phyloP scores from a whole-genome alignment of 2,113 vertebrate genomes.

The Rhizomys pruinosus region DNA sequence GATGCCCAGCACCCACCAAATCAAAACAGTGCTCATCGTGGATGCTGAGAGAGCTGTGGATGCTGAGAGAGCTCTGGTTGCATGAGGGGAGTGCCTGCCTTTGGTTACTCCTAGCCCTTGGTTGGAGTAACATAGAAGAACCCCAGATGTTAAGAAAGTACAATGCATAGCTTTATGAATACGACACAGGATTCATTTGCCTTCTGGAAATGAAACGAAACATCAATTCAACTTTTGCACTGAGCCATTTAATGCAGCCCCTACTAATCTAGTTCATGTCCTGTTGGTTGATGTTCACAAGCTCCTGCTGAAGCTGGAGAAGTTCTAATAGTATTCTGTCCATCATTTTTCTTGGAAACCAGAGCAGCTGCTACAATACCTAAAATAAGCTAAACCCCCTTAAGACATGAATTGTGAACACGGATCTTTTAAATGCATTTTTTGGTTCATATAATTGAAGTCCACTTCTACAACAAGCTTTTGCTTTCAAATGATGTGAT shows the following conservation, averaged over 20 bases:
- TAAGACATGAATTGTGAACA: constrained; percentile 61
- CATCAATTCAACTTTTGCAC: constrained; percentile 20
- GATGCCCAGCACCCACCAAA: background rate
- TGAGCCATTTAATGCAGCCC: background rate
- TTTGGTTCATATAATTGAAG: constrained; percentile 62
- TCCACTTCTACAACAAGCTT: constrained; percentile 44
- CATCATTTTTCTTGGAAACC: constrained; percentile 48
- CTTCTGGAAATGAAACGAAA: constrained; percentile 14
- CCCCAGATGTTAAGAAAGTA: background rate
- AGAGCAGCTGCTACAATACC: constrained; percentile 37
- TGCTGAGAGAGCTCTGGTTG: background rate
- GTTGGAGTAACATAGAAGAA: background rate
- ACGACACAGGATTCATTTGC: background rate
- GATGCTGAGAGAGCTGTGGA: background rate
- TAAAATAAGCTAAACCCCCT: constrained; percentile 63
- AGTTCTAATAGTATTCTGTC: constrained; percentile 4
- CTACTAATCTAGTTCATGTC: background rate
- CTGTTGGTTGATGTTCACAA: background rate
- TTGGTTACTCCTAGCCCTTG: background rate
- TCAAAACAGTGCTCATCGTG: accelerated
- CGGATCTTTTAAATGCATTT: constrained; percentile 57
- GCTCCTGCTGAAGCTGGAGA: background rate
- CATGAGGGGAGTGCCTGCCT: background rate
- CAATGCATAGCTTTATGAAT: background rate
- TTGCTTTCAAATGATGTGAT: constrained; percentile 64